Evolutionary conservation across 2,888 invertebrate genomes (phyloP).

Genomic region (Heliothis peltigera): DNA sequence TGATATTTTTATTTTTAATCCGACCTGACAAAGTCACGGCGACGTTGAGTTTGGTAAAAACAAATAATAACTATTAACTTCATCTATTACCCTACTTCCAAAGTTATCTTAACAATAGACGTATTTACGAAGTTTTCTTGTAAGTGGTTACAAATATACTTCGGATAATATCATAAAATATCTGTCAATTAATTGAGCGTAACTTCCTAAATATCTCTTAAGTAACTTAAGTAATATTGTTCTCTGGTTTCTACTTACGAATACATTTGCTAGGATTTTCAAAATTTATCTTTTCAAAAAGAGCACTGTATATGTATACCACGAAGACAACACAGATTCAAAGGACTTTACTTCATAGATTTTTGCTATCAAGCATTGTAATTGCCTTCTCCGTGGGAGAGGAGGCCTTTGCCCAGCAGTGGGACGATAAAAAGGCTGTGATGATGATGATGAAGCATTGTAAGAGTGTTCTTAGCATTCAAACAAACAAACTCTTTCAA

Average conservation of each 20-base stretch:
- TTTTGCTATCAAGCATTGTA: too few relatives aligned
- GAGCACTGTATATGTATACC: too few relatives aligned
- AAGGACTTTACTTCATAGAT: too few relatives aligned
- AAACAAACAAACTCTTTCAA: too few relatives aligned
- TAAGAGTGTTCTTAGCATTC: too few relatives aligned
- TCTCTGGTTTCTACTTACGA: background rate
- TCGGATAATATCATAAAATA: conserved; percentile 26
- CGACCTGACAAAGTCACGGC: background rate
- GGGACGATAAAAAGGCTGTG: too few relatives aligned
- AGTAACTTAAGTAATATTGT: background rate
- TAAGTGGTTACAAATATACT: conserved; percentile 23
- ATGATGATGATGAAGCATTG: too few relatives aligned
- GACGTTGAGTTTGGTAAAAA: conserved; percentile 11
- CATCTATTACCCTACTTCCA: conserved; percentile 36
- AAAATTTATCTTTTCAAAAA: background rate
- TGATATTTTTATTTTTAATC: background rate
- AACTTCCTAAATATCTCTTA: background rate
- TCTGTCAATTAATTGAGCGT: conserved; percentile 4
- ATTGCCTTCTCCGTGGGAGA: too few relatives aligned
- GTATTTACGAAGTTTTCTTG: conserved; percentile 28
- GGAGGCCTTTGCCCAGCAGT: too few relatives aligned
- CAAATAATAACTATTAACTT: conserved; percentile 35
- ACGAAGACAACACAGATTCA: too few relatives aligned
- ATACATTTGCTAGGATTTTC: background rate
- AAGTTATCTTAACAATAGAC: conserved; percentile 32